Evolutionary conservation across 2,797 vertebrate genomes (phyloP).

Genomic region (Sebastes diploproa): DNA sequence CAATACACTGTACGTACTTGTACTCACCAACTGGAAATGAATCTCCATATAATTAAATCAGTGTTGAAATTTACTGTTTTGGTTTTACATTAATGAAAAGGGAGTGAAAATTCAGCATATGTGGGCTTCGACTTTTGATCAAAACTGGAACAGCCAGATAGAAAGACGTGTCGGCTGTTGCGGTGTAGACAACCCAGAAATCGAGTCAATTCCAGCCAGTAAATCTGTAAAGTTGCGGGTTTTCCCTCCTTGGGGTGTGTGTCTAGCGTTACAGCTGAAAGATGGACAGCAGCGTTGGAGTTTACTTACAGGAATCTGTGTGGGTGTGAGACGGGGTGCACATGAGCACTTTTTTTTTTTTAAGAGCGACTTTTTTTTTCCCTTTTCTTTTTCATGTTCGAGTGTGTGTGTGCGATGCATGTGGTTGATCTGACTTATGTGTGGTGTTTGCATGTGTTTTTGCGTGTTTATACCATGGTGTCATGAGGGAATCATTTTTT

Average conservation of each 20-base stretch:
- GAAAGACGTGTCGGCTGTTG: constrained; percentile 15
- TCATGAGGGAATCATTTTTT: constrained; percentile 36
- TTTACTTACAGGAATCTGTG: constrained; percentile 75
- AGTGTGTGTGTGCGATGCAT: constrained; percentile 9
- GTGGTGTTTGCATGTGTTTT: constrained; percentile 42
- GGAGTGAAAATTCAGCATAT: neutral
- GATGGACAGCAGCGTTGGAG: constrained; percentile 53
- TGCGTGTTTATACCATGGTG: constrained; percentile 60
- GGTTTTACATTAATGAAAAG: neutral
- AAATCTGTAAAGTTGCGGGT: constrained; percentile 55
- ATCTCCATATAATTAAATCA: neutral
- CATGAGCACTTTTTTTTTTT: constrained; percentile 33
- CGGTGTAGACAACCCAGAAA: constrained; percentile 30
- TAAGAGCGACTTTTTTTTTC: neutral
- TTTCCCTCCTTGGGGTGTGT: constrained; percentile 54
- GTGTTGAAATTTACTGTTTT: constrained; percentile 5
- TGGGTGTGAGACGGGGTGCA: constrained; percentile 73
- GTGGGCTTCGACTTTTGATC: constrained; percentile 3
- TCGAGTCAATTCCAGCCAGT: constrained; percentile 32
- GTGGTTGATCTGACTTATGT: constrained; percentile 24
- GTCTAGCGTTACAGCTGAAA: constrained; percentile 68
- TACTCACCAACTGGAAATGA: neutral
- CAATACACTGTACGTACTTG: neutral
- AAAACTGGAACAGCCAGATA: constrained; percentile 1
- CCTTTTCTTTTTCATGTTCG: constrained; percentile 6